Conservation (phyloP, 2,797 vertebrate species). For the Epinephelus coioides region DNA sequence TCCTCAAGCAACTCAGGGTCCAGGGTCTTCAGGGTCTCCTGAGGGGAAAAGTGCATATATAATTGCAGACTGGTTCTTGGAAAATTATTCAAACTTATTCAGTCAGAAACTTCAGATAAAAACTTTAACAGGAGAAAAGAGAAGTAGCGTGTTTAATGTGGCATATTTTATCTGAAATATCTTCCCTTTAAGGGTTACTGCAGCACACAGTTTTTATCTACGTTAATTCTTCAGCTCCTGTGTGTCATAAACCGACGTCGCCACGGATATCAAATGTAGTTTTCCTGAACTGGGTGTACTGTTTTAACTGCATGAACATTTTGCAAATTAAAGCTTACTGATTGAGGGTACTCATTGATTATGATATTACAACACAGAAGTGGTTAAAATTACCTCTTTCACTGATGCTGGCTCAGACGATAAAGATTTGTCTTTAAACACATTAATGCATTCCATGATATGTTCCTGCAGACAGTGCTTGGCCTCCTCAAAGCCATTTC, state of each 20-base stretch:
- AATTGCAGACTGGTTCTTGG: neutral
- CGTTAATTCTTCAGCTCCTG: neutral
- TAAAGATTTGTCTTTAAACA: constrained; percentile 84
- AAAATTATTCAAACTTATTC: constrained; percentile 1
- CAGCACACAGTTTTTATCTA: neutral
- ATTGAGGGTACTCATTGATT: neutral
- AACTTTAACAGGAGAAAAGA: neutral
- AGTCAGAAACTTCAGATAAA: neutral
- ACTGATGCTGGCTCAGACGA: constrained; percentile 80
- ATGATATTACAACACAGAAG: neutral
- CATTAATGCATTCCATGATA: constrained; percentile 86
- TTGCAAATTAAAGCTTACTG: neutral
- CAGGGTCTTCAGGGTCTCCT: constrained; percentile 88
- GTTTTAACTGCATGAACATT: neutral
- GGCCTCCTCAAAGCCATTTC: constrained; percentile 89
- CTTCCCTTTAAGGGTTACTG: neutral
- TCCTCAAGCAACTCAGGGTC: constrained; percentile 88
- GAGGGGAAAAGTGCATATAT: constrained; percentile 4
- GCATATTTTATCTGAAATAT: neutral
- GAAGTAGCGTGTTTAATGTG: neutral
- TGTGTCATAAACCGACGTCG: neutral
- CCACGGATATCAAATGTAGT: neutral
- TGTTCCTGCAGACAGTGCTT: constrained; percentile 90
- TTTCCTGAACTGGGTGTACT: neutral
- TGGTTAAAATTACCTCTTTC: constrained; percentile 86